Base-by-base conservation (phyloP, 2,888 invertebrate genomes). In the Mycalesis mineus region DNA sequence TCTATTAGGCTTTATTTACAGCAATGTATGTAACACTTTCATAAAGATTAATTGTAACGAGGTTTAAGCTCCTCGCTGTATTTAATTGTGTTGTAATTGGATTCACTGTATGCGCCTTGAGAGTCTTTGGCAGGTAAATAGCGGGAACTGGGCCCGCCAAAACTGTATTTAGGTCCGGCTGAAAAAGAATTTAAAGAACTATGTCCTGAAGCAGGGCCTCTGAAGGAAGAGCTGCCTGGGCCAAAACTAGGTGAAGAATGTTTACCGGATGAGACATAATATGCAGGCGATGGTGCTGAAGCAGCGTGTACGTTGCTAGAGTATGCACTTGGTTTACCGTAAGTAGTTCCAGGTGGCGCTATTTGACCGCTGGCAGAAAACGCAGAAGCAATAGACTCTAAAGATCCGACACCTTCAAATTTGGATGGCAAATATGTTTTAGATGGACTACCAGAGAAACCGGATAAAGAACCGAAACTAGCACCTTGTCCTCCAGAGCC, bases 51-150 rank as follows among this genome's bases (percentile, higher is more conserved):
- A 64, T 85, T 77, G 62, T 62, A 68, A 55, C 75, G 76, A n/a
- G 88, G 84, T 55, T 88, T 89, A 9, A 90, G 68, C 65, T 85
- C 88, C 65, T 84, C 82, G 68, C 90, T 90, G 69, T 90, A 90
- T 69, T 89, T 90, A 55, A 90, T 90, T 6, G 90, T 90, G 67
- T 90, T 88, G 69, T 90, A 90, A 17, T 13, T 52, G 31, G 31
- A 8, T 33, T 52, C 41, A 42, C 52, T 52, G 64, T 81, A 82
- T 13, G 88, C 79, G 6, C 86, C 86, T 36, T 86, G 82, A 17
- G 72, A 66, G 61, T 89, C 90, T 61, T 82, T 82, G 17, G 82
- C 75, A 22, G 80, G 65, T 13, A 69, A 68, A 63, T 82, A 84
- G 29, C 79, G 78, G n/a, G 80, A 70, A 58, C 77, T 77, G 51